Conservation (phyloP, 2,113 vertebrate genomes). For the Setophaga kirtlandii region DNA sequence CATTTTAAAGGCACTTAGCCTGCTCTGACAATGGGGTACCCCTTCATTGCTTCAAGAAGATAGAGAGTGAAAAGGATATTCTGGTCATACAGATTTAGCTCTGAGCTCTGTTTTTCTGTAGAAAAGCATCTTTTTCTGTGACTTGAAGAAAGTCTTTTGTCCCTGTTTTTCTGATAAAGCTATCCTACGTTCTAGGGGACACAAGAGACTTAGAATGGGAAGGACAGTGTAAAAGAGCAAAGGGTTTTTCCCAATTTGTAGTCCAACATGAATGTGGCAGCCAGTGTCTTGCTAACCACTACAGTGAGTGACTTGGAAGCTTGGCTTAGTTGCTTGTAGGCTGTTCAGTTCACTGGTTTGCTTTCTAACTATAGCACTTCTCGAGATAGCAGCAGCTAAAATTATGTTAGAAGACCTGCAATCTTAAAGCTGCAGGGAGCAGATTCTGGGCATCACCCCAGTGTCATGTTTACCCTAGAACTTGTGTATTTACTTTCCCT, state of each 20-base stretch:
- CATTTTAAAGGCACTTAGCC: conserved; percentile 51
- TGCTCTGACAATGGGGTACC: conserved; percentile 29
- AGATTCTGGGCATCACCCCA: not conserved
- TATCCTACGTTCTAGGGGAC: not conserved
- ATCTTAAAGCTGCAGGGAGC: conserved; percentile 38
- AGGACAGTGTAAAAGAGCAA: not conserved
- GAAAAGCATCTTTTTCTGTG: not conserved
- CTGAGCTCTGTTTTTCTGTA: not conserved
- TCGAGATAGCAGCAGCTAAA: conserved; percentile 60
- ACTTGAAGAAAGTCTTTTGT: not conserved
- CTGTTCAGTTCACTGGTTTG: conserved; percentile 44
- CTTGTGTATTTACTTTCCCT: not conserved
- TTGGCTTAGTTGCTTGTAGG: not conserved
- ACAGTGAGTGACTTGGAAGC: not conserved
- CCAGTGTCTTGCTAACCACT: not conserved
- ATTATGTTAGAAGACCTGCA: conserved; percentile 20
- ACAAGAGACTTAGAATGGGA: not conserved
- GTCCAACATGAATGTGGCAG: not conserved
- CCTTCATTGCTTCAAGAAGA: not conserved
- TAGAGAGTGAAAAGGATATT: not conserved
- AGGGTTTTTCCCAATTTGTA: not conserved
- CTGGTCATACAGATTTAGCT: not conserved
- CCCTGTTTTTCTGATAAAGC: not conserved
- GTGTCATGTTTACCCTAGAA: not conserved
- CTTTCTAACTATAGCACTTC: conserved; percentile 60